A percentile compares a stretch with the other conserved stretches of the same genome.
Evolutionary conservation across 1,140 invertebrate genomes (phyloP).

Genomic region (Hycleus phaleratus): DNA sequence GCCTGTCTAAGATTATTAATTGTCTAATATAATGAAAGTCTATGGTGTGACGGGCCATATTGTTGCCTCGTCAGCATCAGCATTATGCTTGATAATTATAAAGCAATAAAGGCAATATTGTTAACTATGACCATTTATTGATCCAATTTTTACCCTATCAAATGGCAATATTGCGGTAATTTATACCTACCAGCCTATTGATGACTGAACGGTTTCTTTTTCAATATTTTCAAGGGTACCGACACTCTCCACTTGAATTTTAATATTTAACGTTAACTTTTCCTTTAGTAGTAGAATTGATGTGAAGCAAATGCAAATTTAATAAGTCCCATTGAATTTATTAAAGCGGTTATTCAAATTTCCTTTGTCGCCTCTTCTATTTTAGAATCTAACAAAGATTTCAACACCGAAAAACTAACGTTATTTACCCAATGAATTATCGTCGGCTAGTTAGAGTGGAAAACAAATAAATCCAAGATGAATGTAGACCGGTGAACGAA

Average conservation of each 20-base stretch:
- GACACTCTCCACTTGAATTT: constrained; percentile 8
- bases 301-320: constrained; percentile 10
- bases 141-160: no score
- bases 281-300: constrained; percentile 3
- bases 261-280: constrained; percentile 8
- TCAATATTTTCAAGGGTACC: not conserved
- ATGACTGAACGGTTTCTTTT: no score
- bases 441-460: not conserved
- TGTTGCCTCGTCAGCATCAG: no score
- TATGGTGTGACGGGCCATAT: no score
- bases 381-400: no score
- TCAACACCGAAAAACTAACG: no score
- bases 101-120: constrained; percentile 3
- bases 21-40: no score
- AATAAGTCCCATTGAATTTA: constrained; percentile 8
- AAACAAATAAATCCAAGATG: not conserved
- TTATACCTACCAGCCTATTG: no score
- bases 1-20: no score
- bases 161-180: no score
- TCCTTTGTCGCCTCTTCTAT: no score
- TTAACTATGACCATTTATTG: not conserved
- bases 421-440: not conserved
- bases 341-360: constrained; percentile 3
- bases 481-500: not conserved
- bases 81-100: constrained; percentile 1